Base-by-base conservation (phyloP, 1,140 invertebrate genomes). In the Bombus ignitus region DNA sequence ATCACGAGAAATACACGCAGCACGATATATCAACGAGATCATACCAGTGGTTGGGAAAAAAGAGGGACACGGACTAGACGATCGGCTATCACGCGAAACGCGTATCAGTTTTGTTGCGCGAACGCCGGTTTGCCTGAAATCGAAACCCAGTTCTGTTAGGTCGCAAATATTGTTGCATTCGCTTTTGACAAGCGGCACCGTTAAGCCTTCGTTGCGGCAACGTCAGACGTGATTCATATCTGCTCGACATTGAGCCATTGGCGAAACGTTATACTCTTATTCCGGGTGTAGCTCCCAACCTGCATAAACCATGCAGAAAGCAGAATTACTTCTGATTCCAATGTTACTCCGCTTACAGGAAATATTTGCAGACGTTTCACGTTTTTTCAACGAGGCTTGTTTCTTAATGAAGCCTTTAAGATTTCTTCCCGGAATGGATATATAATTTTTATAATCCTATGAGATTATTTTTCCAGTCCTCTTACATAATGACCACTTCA, bases 161-260 rank as follows among this genome's bases (percentile, higher is more conserved):
- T 84, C 76, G 76, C 83, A 84, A 84, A 84, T 79, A 84, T 79
- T 80, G 76, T 84, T 84, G 76, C 83, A 35, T 72, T 80, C 76
- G 70, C 83, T 72, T 84, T 80, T 84, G 76, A 84, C 83, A 79
- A 62, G 76, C 76, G 18, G 83, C 83, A 84, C 76, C 76, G 83
- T 84, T 84, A 84, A 78, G 47, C 75, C 65, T 57, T 84, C 75
- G 70, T 72, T 35, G 15, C 57, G 42, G 57, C 66, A 66, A 73
- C 15, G 47, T 53, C 76, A 72, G 83, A 72, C 76, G 22, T 84
- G 83, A 84, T 84, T 84, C 76, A 84, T 84, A 72, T 80, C 83
- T 84, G 65, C 53, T 59, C 83, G 83, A 84, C 83, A 84, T 84
- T 84, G 76, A 84, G 39, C 66, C 83, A 79, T 84, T 71, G 76